Base-by-base conservation (phyloP, 64 coral and sea anemone species). In the Porites lutea region DNA sequence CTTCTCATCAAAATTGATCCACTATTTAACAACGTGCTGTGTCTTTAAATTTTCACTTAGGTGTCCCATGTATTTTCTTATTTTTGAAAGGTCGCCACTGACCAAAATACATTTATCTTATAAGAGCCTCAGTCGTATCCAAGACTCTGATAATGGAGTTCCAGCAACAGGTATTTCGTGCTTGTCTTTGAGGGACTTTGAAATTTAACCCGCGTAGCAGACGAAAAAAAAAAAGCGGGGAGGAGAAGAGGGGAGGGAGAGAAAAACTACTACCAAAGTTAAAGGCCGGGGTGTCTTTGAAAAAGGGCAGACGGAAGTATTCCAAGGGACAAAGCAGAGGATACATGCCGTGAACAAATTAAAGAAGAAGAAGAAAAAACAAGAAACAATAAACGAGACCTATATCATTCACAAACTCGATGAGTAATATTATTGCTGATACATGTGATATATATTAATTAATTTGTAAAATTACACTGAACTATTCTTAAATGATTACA, bases 1-100 rank as follows among this genome's bases (percentile, higher is more conserved):
- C 60, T 63, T 63, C 60, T 63, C 60, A 63, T 63, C 60, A 63
- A 63, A 63, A 63, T 63, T 63, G 60, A 63, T 63, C 60, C 60
- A 63, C 0, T 63, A 63, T 63, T 63, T 16, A 63, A 63, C 60
- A 63, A 63, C 60, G 60, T 63, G 10, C 60, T 16, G 60, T 2
- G 60, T 63, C 60, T 63, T 63, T 63, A 63, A 63, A 63, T 63
- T 63, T 63, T 63, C 60, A 63, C 60, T 63, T 63, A 63, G 60
- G 60, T 63, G 60, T 63, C 60, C 60, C 60, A 63, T 63, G 60
- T 63, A 63, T 63, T 63, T 63, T 63, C 60, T 63, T 63, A 63
- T 63, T 63, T 63, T 63, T 63, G 60, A 63, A 63, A 63, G 60
- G 60, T 63, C 60, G 2, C 60, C 60, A 63, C 10, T 63, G 60